Conservation (phyloP, 2,113 vertebrate species). For the Barbus barbus region DNA sequence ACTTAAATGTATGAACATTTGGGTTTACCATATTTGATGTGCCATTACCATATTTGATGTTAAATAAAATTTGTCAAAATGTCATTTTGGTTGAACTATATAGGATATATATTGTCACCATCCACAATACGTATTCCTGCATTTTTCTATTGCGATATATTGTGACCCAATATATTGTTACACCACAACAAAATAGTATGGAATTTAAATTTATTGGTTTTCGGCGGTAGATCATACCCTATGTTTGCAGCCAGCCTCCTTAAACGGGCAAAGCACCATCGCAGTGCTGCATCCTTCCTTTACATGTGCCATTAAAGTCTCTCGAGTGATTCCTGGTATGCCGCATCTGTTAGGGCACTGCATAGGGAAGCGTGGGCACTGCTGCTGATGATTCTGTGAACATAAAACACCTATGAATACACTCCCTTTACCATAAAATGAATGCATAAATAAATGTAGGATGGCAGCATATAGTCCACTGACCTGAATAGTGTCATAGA, state of each 20-base stretch:
- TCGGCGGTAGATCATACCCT: conserved; percentile 76
- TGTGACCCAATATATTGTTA: too few relatives aligned
- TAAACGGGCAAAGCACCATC: conserved; percentile 93
- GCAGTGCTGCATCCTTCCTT: conserved; percentile 93
- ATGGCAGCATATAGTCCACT: conserved; percentile 45
- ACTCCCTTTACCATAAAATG: neutral
- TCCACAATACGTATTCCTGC: too few relatives aligned
- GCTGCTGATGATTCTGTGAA: conserved; percentile 91
- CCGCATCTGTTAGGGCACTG: conserved; percentile 96
- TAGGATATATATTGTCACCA: too few relatives aligned
- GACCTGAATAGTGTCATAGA: conserved; percentile 98
- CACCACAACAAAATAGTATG: too few relatives aligned
- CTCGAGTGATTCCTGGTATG: conserved; percentile 84
- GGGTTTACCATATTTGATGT: too few relatives aligned
- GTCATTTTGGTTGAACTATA: too few relatives aligned
- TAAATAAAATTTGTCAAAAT: too few relatives aligned
- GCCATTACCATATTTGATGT: too few relatives aligned
- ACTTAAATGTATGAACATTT: too few relatives aligned
- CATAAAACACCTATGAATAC: neutral
- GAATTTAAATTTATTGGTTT: too few relatives aligned
- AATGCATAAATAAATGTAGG: neutral
- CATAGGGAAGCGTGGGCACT: conserved; percentile 92
- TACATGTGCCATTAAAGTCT: conserved; percentile 88
- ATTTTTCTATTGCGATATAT: too few relatives aligned
- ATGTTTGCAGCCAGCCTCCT: conserved; percentile 97